Conservation (phyloP, 2,797 vertebrate genomes). For the Phoeniculus purpureus region DNA sequence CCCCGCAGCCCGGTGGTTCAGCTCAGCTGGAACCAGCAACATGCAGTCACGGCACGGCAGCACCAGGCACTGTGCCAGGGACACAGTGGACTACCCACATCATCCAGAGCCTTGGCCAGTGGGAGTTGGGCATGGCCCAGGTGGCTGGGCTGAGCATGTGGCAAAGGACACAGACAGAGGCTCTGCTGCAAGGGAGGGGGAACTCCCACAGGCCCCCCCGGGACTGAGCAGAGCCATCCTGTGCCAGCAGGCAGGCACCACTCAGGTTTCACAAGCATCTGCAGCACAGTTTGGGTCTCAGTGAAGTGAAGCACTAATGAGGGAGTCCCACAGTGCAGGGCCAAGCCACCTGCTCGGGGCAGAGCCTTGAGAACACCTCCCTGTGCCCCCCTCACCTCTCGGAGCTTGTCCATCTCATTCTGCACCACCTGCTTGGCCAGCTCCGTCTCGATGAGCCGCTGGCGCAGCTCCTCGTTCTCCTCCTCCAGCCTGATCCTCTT, state of each 20-base stretch:
- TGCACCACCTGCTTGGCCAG: constrained; percentile 96
- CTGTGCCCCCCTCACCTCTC: constrained; percentile 82
- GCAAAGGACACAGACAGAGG: neutral
- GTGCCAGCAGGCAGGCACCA: neutral
- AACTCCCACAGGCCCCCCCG: rapidly evolving
- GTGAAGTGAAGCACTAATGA: neutral
- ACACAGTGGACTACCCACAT: neutral
- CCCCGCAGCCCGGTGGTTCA: rapidly evolving
- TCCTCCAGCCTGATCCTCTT: constrained; percentile 90
- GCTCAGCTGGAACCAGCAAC: neutral
- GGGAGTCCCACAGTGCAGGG: neutral
- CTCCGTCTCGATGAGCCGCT: constrained; percentile 91
- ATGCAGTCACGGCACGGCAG: neutral
- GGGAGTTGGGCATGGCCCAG: rapidly evolving
- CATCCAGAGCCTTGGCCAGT: neutral
- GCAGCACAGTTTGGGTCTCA: constrained; percentile 31
- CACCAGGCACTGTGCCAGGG: neutral
- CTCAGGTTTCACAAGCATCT: constrained; percentile 29
- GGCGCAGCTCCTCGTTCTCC: constrained; percentile 93
- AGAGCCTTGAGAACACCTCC: neutral
- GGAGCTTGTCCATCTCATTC: constrained; percentile 92
- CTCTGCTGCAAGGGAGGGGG: neutral
- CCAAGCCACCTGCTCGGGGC: neutral
- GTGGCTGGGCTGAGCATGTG: neutral
- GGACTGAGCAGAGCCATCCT: neutral